Evolutionary conservation across 2,797 vertebrate species (phyloP).

Genomic region (Neostethus bicornis): DNA sequence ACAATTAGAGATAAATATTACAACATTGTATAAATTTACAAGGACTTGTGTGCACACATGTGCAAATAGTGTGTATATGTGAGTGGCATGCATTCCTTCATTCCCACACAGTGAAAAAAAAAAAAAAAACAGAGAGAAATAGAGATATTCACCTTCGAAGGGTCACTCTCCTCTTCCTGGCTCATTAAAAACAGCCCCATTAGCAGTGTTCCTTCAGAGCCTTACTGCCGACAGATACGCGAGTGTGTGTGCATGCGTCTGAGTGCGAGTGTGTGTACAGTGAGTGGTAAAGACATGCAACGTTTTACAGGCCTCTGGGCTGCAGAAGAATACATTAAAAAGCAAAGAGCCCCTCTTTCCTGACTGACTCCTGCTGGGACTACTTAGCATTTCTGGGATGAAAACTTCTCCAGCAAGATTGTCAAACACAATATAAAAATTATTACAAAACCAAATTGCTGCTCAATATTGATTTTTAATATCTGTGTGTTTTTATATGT

Average conservation of each 20-base stretch:
- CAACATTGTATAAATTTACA: slow-evolving; percentile 48
- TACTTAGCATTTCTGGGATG: slow-evolving; percentile 86
- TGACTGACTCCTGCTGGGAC: slow-evolving; percentile 85
- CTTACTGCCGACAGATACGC: slow-evolving; percentile 73
- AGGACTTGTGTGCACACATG: slow-evolving; percentile 23
- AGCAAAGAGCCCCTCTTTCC: slow-evolving; percentile 73
- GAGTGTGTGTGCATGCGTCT: slow-evolving; percentile 34
- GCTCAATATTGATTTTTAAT: slow-evolving; percentile 72
- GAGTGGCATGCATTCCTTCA: slow-evolving; percentile 43
- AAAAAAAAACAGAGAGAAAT: slow-evolving; percentile 46
- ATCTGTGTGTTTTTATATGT: slow-evolving; percentile 53
- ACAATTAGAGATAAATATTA: slow-evolving; percentile 69
- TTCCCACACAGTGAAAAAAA: slow-evolving; percentile 31
- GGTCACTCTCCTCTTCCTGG: slow-evolving; percentile 78
- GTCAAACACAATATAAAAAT: slow-evolving; percentile 80
- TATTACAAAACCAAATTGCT: slow-evolving; percentile 65
- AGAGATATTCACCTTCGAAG: slow-evolving; percentile 79
- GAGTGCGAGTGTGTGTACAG: slow-evolving; percentile 41
- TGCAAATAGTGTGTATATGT: slow-evolving; percentile 22
- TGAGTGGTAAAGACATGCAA: slow-evolving; percentile 66
- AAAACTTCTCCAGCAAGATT: slow-evolving; percentile 85
- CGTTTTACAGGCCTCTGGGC: slow-evolving; percentile 77
- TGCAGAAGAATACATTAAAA: slow-evolving; percentile 80
- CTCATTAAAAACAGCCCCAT: slow-evolving; percentile 83
- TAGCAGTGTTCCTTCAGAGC: slow-evolving; percentile 77